These are phyloP conservation scores for Tenthredo amoena DNA, from an alignment of 2,888 invertebrate genomes.

Conservation along the genomic window DNA sequence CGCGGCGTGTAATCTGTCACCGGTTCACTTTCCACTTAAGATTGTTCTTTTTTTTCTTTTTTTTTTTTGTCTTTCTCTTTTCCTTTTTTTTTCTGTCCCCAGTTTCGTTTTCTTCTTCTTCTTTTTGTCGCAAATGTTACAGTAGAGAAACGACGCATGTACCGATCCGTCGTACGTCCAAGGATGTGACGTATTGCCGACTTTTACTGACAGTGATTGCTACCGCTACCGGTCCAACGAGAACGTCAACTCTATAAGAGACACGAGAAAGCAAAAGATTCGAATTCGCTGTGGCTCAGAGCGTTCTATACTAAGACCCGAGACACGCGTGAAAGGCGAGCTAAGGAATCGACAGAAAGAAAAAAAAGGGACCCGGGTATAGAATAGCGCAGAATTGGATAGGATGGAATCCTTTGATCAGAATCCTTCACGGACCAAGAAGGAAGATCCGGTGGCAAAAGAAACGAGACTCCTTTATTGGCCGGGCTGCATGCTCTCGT, in stretches of 20 bases:
- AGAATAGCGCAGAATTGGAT: conserved; percentile 14
- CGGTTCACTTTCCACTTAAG: conserved; percentile 34
- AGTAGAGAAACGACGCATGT: conserved; percentile 30
- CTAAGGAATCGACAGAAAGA: not conserved
- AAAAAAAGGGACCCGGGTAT: conserved; percentile 21
- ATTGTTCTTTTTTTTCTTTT: not conserved
- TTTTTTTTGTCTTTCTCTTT: not conserved
- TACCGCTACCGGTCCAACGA: conserved; percentile 22
- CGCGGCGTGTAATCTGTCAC: conserved; percentile 20
- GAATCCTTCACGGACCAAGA: conserved; percentile 28
- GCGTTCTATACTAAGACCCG: not conserved
- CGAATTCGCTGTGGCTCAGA: conserved; percentile 26
- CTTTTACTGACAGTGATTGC: conserved; percentile 27
- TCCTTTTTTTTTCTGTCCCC: conserved; percentile 13
- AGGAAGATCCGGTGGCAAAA: conserved; percentile 42
- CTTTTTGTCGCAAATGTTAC: conserved; percentile 42
- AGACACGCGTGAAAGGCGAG: conserved; percentile 36
- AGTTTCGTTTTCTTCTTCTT: conserved; percentile 60
- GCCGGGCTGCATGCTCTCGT: not conserved
- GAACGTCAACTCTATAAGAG: not conserved
- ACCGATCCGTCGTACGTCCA: conserved; percentile 10
- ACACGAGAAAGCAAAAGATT: conserved; percentile 33
- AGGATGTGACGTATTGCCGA: conserved; percentile 38
- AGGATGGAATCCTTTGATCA: conserved; percentile 41
- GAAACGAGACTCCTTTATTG: conserved; percentile 37